A percentile compares a stretch with the other conserved stretches of the same genome.
Evolutionary conservation across 2,888 invertebrate species (phyloP).

Genomic region (Lathronympha strigana): DNA sequence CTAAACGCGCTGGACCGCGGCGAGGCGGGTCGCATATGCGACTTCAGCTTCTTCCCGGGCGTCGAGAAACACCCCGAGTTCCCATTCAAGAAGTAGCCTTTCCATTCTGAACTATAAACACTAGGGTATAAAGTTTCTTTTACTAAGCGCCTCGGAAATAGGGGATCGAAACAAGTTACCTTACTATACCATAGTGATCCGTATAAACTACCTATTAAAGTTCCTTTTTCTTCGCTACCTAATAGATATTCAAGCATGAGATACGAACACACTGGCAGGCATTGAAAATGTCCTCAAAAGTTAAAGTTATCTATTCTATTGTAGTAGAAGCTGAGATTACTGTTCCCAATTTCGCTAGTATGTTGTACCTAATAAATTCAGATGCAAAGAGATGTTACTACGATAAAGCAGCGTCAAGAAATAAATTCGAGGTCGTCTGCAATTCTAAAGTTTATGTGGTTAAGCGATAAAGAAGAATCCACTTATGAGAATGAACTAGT

Average conservation of each 20-base stretch:
- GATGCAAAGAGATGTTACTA: background rate
- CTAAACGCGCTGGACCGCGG: slow-evolving; percentile 87
- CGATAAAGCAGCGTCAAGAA: background rate
- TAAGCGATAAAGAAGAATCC: background rate
- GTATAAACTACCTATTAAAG: too few relatives aligned
- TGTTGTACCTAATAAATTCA: background rate
- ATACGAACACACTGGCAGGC: too few relatives aligned
- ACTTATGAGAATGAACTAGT: background rate
- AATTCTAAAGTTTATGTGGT: background rate
- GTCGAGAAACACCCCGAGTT: slow-evolving; percentile 88
- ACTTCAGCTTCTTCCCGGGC: slow-evolving; percentile 88
- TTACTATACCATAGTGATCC: too few relatives aligned
- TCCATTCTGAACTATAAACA: background rate
- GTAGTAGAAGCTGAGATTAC: background rate
- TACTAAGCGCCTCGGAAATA: background rate
- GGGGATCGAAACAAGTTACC: background rate
- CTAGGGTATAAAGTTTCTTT: background rate
- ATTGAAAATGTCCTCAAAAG: too few relatives aligned
- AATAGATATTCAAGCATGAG: too few relatives aligned
- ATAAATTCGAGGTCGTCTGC: background rate
- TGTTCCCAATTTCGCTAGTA: background rate
- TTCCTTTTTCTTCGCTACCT: too few relatives aligned
- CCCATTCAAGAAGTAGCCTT: slow-evolving; percentile 83
- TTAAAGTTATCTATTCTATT: too few relatives aligned
- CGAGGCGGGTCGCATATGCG: slow-evolving; percentile 86